A percentile compares a stretch with the other conserved stretches of the same genome.
These are phyloP conservation scores for Phylloscopus collybita DNA, from an alignment of 2,797 vertebrate species.

Conservation along the genomic window DNA sequence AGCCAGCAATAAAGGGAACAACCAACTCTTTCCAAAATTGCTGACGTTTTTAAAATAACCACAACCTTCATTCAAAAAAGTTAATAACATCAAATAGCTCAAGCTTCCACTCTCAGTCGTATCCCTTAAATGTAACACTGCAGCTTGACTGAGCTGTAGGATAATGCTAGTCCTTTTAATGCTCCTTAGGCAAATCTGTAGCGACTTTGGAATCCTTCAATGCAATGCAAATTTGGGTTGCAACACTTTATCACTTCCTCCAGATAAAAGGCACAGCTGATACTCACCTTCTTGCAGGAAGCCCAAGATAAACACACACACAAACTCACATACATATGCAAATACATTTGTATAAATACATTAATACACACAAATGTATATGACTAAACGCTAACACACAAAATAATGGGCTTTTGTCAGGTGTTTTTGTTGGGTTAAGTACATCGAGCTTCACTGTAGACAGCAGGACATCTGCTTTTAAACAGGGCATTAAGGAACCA, in stretches of 20 bases:
- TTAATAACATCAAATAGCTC: conserved; percentile 25
- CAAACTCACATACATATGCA: not conserved
- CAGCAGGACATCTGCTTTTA: not conserved
- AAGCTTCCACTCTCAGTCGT: not conserved
- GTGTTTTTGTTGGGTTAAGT: not conserved
- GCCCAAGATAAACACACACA: not conserved
- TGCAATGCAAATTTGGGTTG: conserved; percentile 28
- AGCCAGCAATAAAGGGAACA: not conserved
- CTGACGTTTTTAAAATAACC: not conserved
- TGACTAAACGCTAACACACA: not conserved
- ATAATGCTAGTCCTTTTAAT: conserved; percentile 24
- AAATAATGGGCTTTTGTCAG: not conserved
- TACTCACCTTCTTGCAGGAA: not conserved
- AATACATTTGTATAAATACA: not conserved
- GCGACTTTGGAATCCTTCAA: not conserved
- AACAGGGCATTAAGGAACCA: not conserved
- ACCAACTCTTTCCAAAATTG: not conserved
- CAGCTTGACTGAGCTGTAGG: conserved; percentile 3
- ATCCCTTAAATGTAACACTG: not conserved
- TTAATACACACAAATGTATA: not conserved
- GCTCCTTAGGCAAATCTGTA: conserved; percentile 37
- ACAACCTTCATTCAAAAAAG: not conserved
- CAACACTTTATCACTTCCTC: conserved; percentile 21
- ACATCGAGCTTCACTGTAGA: not conserved
- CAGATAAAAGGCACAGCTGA: conserved; percentile 43